Conservation (phyloP, 2,113 vertebrate genomes). For the Anguilla rostrata region DNA sequence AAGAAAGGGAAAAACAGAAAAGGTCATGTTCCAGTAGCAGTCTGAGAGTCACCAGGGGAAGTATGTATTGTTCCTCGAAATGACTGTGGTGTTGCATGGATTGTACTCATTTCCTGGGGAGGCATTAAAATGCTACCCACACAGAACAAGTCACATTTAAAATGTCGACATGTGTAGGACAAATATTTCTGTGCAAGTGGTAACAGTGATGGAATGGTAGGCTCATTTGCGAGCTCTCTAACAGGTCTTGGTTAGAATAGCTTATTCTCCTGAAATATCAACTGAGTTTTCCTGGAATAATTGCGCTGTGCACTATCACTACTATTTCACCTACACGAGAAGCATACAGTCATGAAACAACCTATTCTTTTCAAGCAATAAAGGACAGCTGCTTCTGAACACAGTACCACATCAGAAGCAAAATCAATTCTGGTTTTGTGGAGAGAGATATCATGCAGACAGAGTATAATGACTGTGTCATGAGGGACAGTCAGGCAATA, state of each 20-base stretch:
- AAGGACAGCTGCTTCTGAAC: background rate
- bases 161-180: background rate
- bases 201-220: background rate
- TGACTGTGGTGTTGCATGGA: background rate
- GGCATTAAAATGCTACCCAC: background rate
- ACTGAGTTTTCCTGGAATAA: background rate
- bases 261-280: background rate
- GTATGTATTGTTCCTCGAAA: background rate
- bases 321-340: background rate
- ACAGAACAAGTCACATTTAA: background rate
- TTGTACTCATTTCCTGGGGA: background rate
- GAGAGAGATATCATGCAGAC: background rate
- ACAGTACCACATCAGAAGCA: background rate
- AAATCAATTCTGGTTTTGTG: slow-evolving; percentile 8
- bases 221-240: background rate
- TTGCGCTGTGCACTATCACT: background rate
- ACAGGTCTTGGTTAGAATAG: background rate
- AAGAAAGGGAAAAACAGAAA: background rate
- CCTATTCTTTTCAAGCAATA: background rate
- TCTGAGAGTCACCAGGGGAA: background rate
- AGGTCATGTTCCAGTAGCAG: slow-evolving; percentile 1
- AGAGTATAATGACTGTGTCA: background rate
- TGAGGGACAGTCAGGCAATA: background rate
- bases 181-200: background rate
- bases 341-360: background rate